phyloP scores from a whole-genome alignment of 2,797 vertebrate species.

The Caiman crocodilus region DNA sequence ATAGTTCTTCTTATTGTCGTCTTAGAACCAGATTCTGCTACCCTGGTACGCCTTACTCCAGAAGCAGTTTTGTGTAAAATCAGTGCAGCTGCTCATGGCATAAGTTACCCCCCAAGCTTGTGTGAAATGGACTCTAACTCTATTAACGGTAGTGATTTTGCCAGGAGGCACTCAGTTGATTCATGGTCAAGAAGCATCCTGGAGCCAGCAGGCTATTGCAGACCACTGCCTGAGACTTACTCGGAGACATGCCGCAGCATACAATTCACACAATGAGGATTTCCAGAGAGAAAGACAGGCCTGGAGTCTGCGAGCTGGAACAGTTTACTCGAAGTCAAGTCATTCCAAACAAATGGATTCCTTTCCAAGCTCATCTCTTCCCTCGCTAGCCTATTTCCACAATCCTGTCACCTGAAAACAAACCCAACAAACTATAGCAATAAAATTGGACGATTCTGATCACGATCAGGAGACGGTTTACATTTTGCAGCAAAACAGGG shows the following conservation, averaged over 20 bases:
- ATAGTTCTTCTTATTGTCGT: background rate
- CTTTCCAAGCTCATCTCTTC: background rate
- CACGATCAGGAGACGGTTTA: fast-evolving
- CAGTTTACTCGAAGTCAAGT: background rate
- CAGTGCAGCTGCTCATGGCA: background rate
- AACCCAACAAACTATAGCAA: background rate
- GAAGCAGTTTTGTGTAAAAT: background rate
- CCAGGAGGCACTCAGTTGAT: background rate
- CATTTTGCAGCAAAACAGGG: background rate
- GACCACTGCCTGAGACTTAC: background rate
- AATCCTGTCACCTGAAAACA: background rate
- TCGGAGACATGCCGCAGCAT: background rate
- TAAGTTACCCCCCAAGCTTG: background rate
- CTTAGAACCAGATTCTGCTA: background rate
- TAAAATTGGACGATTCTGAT: background rate
- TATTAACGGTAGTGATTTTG: background rate
- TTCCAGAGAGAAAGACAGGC: background rate
- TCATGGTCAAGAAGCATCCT: background rate
- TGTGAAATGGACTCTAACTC: background rate
- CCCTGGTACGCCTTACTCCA: fast-evolving
- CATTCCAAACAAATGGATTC: background rate
- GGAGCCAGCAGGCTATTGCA: background rate
- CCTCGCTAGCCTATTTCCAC: background rate
- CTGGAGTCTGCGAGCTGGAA: background rate
- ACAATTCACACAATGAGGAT: fast-evolving